Conservation (phyloP, 92 coral and sea anemone species). For the Umimayanthus kanabou region DNA sequence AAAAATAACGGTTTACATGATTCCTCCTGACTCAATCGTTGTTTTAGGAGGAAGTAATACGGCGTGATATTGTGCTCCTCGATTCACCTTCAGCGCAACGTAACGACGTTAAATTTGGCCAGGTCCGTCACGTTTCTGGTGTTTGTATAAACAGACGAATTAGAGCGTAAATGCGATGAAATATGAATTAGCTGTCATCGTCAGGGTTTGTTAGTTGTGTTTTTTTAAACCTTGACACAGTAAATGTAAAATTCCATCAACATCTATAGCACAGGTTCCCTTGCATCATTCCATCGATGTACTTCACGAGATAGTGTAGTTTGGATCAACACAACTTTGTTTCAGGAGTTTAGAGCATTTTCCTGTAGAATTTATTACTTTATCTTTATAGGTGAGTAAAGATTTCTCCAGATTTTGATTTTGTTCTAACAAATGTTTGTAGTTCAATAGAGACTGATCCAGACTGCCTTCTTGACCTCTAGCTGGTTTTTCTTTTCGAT, state of each 20-base stretch:
- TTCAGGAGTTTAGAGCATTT: too few species aligned
- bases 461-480: not conserved
- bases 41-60: too few species aligned
- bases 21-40: too few species aligned
- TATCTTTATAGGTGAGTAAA: not conserved
- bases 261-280: not conserved
- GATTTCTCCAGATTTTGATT: too few species aligned
- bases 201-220: not conserved
- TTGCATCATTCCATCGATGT: not conserved
- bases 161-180: constrained; percentile 16
- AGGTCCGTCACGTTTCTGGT: not conserved
- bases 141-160: not conserved
- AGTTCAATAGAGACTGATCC: not conserved
- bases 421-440: not conserved
- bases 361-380: too few species aligned
- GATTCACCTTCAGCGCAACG: not conserved
- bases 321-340: not conserved
- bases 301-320: not conserved
- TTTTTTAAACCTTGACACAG: not conserved
- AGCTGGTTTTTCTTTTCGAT: not conserved
- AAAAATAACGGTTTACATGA: too few species aligned
- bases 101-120: not conserved
- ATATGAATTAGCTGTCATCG: constrained; percentile 17
- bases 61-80: not conserved
- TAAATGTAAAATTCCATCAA: not conserved